Base-by-base conservation (phyloP, 2,888 invertebrate species). In the Cheilosia grossa region DNA sequence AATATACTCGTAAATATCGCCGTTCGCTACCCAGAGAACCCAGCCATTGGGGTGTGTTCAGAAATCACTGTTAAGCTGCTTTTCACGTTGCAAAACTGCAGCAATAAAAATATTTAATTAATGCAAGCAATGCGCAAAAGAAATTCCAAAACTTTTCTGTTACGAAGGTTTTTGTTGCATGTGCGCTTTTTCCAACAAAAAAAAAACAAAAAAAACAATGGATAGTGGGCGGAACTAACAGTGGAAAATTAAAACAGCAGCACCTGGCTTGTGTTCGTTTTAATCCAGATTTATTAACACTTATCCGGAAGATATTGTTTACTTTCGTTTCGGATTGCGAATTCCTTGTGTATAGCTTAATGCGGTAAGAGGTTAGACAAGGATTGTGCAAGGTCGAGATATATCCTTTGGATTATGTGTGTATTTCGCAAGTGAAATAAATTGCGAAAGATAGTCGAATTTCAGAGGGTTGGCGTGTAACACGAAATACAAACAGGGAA, bases 201-300 rank as follows among this genome's bases (percentile, higher is more conserved):
- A 24, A 4, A 24, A 24, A 24, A 53, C n/a, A 4, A 24, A 49
- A 9, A 47, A 49, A 19, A 21, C 2, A 19, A 49, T 15, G 5
- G 21, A 19, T 54, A 51, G 59, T 33, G 49, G 15, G 17, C 13
- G 21, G 19, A 67, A 24, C 49, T 24, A 44, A 51, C 17, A 47
- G 37, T 58, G 30, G 42, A 24, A 64, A 59, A 47, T 53, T 69
- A 58, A 64, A 79, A 73, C 51, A 70, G 37, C 79, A 74, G 27
- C 83, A 78, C 82, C 69, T 69, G 69, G 21, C 24, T 67, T 64
- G 42, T 70, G 33, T 59, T 58, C 58, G 44, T 63, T 24, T 74
- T 80, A 83, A 80, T 83, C 80, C 80, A 70, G 59, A 83, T 83
- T 83, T 83, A 83, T 83, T 83, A 83, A 83, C 83, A 83, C 74